A percentile compares a stretch with the other conserved stretches of the same genome.
Evolutionary conservation across 1,140 invertebrate species (phyloP).

Genomic region (Sitobion miscanthi): DNA sequence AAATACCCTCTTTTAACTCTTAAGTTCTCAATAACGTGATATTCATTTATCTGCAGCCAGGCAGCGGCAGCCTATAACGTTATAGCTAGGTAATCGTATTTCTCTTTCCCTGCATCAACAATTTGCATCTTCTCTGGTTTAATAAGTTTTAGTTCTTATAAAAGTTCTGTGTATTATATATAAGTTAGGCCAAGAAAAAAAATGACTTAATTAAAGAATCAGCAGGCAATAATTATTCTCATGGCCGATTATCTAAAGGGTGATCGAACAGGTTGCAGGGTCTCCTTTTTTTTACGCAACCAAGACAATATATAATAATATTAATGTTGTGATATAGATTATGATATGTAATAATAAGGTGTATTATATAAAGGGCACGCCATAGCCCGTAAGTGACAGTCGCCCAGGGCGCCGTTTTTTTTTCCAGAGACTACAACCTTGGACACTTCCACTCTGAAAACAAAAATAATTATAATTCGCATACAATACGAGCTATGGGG

Average conservation of each 20-base stretch:
- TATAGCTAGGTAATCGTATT: too few species aligned
- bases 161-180: too few species aligned
- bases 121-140: too few species aligned
- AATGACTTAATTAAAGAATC: not conserved
- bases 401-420: not conserved
- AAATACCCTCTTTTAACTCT: too few species aligned
- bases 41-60: too few species aligned
- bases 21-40: too few species aligned
- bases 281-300: not conserved
- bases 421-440: not conserved
- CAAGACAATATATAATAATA: not conserved
- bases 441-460: not conserved
- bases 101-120: too few species aligned
- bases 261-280: not conserved
- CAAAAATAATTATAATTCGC: not conserved
- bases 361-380: not conserved
- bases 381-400: not conserved
- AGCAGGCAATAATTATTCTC: not conserved
- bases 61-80: too few species aligned
- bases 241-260: not conserved
- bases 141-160: too few species aligned
- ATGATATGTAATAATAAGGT: not conserved
- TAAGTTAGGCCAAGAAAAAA: too few species aligned
- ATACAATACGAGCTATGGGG: not conserved
- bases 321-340: not conserved